Base-by-base conservation (phyloP, 2,888 invertebrate species). In the Exocentrus adspersus region DNA sequence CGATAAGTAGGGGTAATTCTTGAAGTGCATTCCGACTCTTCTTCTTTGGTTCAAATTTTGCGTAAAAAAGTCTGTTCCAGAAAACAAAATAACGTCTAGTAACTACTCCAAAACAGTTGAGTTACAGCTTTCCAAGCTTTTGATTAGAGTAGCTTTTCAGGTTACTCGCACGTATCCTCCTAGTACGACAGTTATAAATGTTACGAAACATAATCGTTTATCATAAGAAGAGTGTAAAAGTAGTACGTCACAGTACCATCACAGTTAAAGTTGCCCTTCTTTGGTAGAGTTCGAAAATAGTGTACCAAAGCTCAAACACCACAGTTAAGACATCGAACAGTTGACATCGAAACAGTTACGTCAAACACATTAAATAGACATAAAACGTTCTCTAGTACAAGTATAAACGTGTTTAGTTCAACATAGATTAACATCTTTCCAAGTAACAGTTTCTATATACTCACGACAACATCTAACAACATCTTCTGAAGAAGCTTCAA, bases 251-350 rank as follows among this genome's bases (percentile, higher is more conserved):
- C 4, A n/a, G 17, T 20, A 32, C 20, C 30, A 57, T 57, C 46
- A 57, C 56, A 57, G 56, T 28, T 46, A 19, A 9, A 9, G 45
- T 54, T 54, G 28, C 43, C 37, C 19, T 21, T 43, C 28, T 53
- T 30, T 43, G 24, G 43, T 42, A 24, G 43, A 54, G 12, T n/a
- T 20, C 16, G 4, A n/a, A 41, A 42, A 21, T 9, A 51, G n/a
- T 6, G 24, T 41, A 21, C 43, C 56, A 57, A 46, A 57, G 56
- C 56, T 57, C 30, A 32, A 30, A 57, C 56, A 46, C 46, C 56
- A 45, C 30, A 57, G 10, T 19, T n/a, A 54, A 54, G 1, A 21
- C 42, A 19, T 17, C 3, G 28, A 43, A 54, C 24, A 54, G 24
- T 6, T 53, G 14, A 30, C 24, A 24, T 10, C 53, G 42, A 20